These are phyloP conservation scores for Clanis bilineata DNA, from an alignment of 2,888 invertebrate species.

Conservation along the genomic window DNA sequence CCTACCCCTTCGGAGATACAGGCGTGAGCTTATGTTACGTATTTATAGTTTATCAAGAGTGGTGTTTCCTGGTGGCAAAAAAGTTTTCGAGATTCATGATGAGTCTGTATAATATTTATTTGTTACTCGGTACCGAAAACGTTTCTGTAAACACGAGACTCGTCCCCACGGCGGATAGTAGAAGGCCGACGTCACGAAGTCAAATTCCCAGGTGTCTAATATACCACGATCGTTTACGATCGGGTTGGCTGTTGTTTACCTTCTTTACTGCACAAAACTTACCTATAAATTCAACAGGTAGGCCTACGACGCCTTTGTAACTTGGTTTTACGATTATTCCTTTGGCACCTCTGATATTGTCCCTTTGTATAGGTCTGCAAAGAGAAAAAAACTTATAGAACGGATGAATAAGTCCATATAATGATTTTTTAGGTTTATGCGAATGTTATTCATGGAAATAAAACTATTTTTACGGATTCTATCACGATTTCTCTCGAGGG, in stretches of 20 bases:
- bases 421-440: too few relatives aligned
- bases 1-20: too few relatives aligned
- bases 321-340: conserved; percentile 91
- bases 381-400: conserved; percentile 31
- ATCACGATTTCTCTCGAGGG: too few relatives aligned
- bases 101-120: neutral
- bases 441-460: too few relatives aligned
- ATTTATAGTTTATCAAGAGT: too few relatives aligned
- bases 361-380: conserved; percentile 77
- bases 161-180: neutral
- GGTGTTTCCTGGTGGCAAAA: neutral
- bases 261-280: conserved; percentile 29
- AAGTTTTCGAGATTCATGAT: neutral
- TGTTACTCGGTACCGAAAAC: neutral
- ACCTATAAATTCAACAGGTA: conserved; percentile 98
- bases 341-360: conserved; percentile 90
- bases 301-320: conserved; percentile 91
- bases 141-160: neutral
- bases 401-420: neutral
- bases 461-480: too few relatives aligned
- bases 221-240: conserved; percentile 17
- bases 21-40: too few relatives aligned
- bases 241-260: conserved; percentile 16
- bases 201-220: conserved; percentile 15
- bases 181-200: neutral